Evolutionary conservation across 2,888 invertebrate species (phyloP).

Genomic region (Ennomos erosarius): DNA sequence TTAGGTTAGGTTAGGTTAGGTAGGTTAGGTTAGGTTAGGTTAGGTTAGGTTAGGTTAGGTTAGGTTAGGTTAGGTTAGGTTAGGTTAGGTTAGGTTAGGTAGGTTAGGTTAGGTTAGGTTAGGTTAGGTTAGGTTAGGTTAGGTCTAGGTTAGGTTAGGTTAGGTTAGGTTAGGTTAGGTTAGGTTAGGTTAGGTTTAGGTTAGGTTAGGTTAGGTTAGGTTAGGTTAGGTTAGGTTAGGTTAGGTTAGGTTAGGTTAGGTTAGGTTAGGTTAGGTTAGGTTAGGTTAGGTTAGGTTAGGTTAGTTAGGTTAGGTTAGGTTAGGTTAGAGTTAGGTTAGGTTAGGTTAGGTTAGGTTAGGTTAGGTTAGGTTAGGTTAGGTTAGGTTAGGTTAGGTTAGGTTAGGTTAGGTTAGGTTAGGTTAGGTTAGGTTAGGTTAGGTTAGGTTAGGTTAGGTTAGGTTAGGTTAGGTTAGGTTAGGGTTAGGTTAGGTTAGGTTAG

Average conservation of each 20-base stretch:
- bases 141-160: constrained; percentile 9
- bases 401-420: constrained; percentile 10
- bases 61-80: constrained; percentile 12
- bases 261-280: constrained; percentile 3
- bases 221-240: constrained; percentile 44
- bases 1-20: constrained; percentile 39
- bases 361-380: constrained; percentile 6
- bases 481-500: constrained; percentile 36
- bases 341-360: constrained; percentile 5
- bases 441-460: neutral
- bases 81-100: constrained; percentile 8
- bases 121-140: constrained; percentile 4
- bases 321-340: constrained; percentile 4
- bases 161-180: constrained; percentile 9
- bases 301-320: constrained; percentile 5
- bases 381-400: constrained; percentile 8
- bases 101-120: constrained; percentile 8
- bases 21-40: constrained; percentile 29
- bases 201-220: constrained; percentile 46
- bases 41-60: constrained; percentile 28
- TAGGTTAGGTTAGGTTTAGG: constrained; percentile 36
- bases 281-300: constrained; percentile 4
- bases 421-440: neutral
- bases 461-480: constrained; percentile 22
- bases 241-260: constrained; percentile 30